Evolutionary conservation across 1,140 invertebrate genomes (phyloP).

Genomic region (Drosophila pandora): DNA sequence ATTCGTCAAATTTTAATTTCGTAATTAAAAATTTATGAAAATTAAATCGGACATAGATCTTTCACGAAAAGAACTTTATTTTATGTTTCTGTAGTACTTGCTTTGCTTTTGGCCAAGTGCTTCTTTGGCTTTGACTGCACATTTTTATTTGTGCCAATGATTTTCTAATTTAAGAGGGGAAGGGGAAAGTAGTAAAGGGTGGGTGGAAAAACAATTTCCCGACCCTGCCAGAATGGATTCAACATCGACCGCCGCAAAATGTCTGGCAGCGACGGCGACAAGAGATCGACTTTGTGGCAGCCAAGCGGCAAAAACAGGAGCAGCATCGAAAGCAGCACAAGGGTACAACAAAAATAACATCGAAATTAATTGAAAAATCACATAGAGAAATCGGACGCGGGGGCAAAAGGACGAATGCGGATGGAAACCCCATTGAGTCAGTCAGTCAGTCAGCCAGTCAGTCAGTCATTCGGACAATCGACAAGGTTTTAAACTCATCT

Average conservation of each 20-base stretch:
- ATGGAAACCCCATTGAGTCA: slow-evolving; percentile 7
- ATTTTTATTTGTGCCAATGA: slow-evolving; percentile 79
- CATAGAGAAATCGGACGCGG: slow-evolving; percentile 30
- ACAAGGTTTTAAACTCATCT: slow-evolving; percentile 35
- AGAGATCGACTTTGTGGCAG: slow-evolving; percentile 51
- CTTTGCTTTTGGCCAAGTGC: slow-evolving; percentile 42
- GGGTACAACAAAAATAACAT: slow-evolving; percentile 50
- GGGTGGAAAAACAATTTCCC: slow-evolving; percentile 65
- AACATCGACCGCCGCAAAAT: slow-evolving; percentile 19
- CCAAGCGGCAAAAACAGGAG: slow-evolving; percentile 12
- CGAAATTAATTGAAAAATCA: slow-evolving; percentile 80
- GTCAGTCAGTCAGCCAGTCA: slow-evolving; percentile 22
- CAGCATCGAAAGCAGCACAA: not conserved
- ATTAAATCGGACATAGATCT: not conserved
- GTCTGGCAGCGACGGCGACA: slow-evolving; percentile 61
- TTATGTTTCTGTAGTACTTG: not conserved
- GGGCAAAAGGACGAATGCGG: not conserved
- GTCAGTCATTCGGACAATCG: slow-evolving; percentile 1
- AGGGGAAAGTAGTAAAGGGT: not conserved
- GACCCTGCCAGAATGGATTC: slow-evolving; percentile 39
- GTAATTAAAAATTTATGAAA: not conserved
- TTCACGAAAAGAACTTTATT: not conserved
- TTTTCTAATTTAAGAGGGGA: slow-evolving; percentile 68
- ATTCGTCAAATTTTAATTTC: not conserved
- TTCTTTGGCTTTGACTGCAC: slow-evolving; percentile 52